Percentiles rank a stretch among this genome's conserved stretches.
phyloP scores from a whole-genome alignment of 2,113 vertebrate species.

The Petromus typicus region DNA sequence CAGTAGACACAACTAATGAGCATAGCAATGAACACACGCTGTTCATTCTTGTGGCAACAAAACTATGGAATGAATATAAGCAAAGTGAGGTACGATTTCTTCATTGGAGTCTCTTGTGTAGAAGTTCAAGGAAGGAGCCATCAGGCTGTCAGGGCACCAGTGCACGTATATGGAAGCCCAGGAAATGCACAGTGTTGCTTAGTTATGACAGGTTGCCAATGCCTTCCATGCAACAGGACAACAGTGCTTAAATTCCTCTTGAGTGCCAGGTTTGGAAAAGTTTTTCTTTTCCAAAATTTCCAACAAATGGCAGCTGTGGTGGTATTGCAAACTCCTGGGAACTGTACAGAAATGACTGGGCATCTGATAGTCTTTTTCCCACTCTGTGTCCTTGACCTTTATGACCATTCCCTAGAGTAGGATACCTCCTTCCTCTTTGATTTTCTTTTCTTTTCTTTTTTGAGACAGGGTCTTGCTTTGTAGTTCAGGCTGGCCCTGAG shows the following conservation, averaged over 20 bases:
- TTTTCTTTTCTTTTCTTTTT: too few species aligned
- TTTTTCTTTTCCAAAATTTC: neutral
- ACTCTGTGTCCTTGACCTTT: neutral
- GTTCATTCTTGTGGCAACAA: neutral
- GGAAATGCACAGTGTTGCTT: neutral
- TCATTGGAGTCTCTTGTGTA: neutral
- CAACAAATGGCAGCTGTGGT: neutral
- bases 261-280: neutral
- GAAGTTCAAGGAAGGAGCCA: neutral
- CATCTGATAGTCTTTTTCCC: neutral
- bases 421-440: too few species aligned
- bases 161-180: neutral
- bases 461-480: too few species aligned
- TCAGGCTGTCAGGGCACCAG: neutral
- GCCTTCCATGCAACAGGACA: neutral
- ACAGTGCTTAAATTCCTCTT: neutral
- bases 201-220: neutral
- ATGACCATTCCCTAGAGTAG: neutral
- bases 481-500: too few species aligned
- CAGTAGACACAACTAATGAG: too few species aligned
- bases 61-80: neutral
- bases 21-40: neutral
- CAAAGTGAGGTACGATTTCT: neutral
- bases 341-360: neutral
- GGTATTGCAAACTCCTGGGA: neutral